Percentiles rank a stretch among this genome's conserved stretches.
phyloP scores from a whole-genome alignment of 2,888 invertebrate genomes.

The Amphimallon solstitiale region DNA sequence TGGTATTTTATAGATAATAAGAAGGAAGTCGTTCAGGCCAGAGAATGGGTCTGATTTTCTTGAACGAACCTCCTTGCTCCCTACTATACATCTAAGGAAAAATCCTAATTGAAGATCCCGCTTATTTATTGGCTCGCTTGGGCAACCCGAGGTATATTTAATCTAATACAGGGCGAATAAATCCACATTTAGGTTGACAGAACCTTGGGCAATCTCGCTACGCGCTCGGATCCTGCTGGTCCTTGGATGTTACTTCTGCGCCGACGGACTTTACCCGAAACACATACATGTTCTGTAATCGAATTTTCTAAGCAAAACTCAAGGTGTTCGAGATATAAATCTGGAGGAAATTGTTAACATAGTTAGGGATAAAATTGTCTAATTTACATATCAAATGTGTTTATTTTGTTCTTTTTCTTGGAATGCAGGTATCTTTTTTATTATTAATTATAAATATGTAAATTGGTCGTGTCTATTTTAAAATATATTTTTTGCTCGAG shows the following conservation, averaged over 20 bases:
- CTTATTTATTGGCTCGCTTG: slow-evolving; percentile 61
- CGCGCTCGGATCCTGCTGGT: slow-evolving; percentile 18
- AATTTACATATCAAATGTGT: no score
- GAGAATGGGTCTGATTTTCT: neutral
- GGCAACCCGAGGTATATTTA: slow-evolving; percentile 62
- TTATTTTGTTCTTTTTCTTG: no score
- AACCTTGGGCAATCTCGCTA: slow-evolving; percentile 58
- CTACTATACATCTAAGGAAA: slow-evolving; percentile 46
- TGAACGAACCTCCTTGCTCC: slow-evolving; percentile 1
- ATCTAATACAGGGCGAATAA: slow-evolving; percentile 66
- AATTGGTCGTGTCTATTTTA: no score
- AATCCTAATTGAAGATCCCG: slow-evolving; percentile 62
- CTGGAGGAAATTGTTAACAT: slow-evolving; percentile 29
- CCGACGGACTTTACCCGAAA: slow-evolving; percentile 20
- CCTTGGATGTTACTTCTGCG: slow-evolving; percentile 18
- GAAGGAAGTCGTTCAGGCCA: no score
- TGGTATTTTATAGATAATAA: no score
- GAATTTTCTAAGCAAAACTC: slow-evolving; percentile 27
- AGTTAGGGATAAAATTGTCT: neutral
- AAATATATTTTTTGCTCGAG: no score
- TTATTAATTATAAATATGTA: no score
- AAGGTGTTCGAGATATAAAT: slow-evolving; percentile 27
- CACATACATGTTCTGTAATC: slow-evolving; percentile 27
- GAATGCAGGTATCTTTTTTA: no score
- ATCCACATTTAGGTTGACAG: slow-evolving; percentile 67